Percentiles rank a stretch among this genome's conserved stretches.
Conservation (phyloP, 1,140 invertebrate genomes). For the Venustaconcha ellipsiformis region DNA sequence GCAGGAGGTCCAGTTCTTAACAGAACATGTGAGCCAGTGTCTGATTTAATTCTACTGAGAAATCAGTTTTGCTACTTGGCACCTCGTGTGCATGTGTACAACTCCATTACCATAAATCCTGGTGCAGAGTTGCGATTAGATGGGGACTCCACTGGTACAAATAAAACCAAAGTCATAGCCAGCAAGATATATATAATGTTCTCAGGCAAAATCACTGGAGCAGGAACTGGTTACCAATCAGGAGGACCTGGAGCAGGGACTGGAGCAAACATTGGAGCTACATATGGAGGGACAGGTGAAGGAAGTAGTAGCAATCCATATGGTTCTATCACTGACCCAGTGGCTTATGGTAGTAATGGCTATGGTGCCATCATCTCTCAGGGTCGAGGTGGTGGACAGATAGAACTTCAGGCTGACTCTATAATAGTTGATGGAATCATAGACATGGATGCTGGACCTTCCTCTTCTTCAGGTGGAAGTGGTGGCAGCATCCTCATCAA, state of each 20-base stretch:
- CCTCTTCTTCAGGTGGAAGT: constrained; percentile 40
- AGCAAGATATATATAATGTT: constrained; percentile 43
- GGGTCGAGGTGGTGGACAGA: constrained; percentile 54
- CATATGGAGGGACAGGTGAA: constrained; percentile 45
- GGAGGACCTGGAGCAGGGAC: constrained; percentile 38
- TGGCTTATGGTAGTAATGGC: constrained; percentile 52
- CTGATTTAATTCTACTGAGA: constrained; percentile 24
- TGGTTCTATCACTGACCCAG: constrained; percentile 46
- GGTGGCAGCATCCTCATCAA: constrained; percentile 45
- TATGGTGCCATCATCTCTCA: constrained; percentile 26
- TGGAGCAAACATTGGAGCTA: constrained; percentile 31
- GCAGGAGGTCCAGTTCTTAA: constrained; percentile 8
- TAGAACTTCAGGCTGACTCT: constrained; percentile 33
- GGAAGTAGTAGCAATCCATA: constrained; percentile 35
- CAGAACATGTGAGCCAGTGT: constrained; percentile 9
- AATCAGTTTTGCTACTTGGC: constrained; percentile 38
- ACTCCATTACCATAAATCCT: constrained; percentile 38
- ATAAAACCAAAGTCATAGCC: constrained; percentile 46
- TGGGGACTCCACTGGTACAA: constrained; percentile 38
- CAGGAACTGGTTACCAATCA: constrained; percentile 39
- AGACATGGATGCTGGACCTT: constrained; percentile 44
- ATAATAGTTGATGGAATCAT: constrained; percentile 47
- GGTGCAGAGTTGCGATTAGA: constrained; percentile 41
- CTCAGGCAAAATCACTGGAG: constrained; percentile 40
- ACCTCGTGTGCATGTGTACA: constrained; percentile 39